Percentiles rank a stretch among this genome's conserved stretches.
Evolutionary conservation across 2,113 vertebrate genomes (phyloP).

Genomic region (human): DNA sequence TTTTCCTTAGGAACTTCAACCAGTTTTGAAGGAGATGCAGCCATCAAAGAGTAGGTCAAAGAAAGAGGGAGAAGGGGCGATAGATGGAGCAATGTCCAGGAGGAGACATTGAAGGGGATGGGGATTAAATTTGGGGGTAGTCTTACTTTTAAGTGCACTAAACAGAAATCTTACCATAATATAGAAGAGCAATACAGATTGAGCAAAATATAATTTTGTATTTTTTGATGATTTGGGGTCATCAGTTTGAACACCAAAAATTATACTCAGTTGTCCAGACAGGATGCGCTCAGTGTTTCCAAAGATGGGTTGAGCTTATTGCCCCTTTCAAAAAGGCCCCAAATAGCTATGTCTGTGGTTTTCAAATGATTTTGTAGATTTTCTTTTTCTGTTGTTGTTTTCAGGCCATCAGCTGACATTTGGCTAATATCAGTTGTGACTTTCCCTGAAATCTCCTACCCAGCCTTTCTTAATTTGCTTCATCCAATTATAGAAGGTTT

Average conservation of each 20-base stretch:
- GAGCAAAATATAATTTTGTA: background rate
- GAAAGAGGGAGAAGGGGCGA: background rate
- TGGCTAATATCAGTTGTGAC: background rate
- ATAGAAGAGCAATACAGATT: background rate
- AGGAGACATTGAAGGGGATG: background rate
- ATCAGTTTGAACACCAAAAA: background rate
- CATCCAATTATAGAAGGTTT: background rate
- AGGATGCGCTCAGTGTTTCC: background rate
- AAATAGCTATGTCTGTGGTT: background rate
- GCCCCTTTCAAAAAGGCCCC: background rate
- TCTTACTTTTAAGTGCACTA: background rate
- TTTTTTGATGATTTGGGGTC: background rate
- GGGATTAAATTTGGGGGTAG: background rate
- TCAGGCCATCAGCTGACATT: background rate
- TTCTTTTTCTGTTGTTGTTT: constrained; percentile 10
- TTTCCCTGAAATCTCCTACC: background rate
- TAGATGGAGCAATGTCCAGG: background rate
- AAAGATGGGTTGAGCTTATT: background rate
- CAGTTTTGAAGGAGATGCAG: background rate
- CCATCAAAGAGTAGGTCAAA: background rate
- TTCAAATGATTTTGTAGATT: background rate
- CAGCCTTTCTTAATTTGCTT: background rate
- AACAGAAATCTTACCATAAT: background rate
- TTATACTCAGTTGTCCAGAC: background rate
- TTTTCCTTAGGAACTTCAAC: background rate